Evolutionary conservation across 2,797 vertebrate species (phyloP).

Genomic region (Sus cebifrons): DNA sequence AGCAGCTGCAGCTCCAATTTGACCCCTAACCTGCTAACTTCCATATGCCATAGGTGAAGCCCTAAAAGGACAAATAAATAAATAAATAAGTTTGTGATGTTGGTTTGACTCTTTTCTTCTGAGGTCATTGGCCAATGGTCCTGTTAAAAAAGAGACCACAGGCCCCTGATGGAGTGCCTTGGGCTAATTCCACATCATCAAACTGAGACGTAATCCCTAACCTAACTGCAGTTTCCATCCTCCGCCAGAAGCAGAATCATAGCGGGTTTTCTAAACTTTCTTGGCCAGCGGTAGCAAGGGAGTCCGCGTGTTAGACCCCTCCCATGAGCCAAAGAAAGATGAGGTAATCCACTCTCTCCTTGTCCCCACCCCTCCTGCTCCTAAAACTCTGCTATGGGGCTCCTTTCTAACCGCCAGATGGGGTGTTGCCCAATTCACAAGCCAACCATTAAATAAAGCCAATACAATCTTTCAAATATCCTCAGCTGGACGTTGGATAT

Average conservation of each 20-base stretch:
- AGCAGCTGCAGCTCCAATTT: no score
- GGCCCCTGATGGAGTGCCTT: not conserved
- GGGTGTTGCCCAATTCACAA: not conserved
- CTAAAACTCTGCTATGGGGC: not conserved
- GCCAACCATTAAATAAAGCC: not conserved
- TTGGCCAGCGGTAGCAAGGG: not conserved
- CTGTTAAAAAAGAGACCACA: not conserved
- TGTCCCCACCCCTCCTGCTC: not conserved
- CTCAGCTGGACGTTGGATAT: not conserved
- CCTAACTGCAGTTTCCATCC: not conserved
- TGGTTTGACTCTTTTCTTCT: not conserved
- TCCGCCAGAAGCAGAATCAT: not conserved
- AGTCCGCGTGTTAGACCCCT: not conserved
- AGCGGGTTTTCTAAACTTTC: not conserved
- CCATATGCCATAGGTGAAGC: no score
- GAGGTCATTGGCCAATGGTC: not conserved
- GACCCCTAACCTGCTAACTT: no score
- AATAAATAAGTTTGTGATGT: no score
- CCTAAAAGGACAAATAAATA: no score
- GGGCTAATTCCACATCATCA: not conserved
- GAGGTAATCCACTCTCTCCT: not conserved
- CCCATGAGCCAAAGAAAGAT: not conserved
- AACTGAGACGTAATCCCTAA: not conserved
- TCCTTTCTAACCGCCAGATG: not conserved
- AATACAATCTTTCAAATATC: not conserved